Conservation (phyloP, 37 sponge, comb jelly and placozoan genomes). For the Cliona cf. orientalis region DNA sequence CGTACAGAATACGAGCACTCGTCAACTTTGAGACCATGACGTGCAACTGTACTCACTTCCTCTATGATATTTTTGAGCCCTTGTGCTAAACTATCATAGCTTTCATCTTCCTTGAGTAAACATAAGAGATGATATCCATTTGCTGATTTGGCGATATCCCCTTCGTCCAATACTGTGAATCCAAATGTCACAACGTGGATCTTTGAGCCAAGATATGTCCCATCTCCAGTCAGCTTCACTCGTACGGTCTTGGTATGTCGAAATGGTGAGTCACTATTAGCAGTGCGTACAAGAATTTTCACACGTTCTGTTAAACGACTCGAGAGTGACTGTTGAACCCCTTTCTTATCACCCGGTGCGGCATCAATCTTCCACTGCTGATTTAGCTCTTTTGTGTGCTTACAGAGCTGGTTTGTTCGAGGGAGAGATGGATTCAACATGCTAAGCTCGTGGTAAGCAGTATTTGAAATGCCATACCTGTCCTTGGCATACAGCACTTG, state of each 20-base stretch:
- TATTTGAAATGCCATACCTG: background rate
- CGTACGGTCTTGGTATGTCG: background rate
- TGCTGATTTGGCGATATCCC: background rate
- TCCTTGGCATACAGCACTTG: background rate
- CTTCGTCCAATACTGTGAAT: background rate
- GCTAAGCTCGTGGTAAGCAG: background rate
- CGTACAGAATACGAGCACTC: background rate
- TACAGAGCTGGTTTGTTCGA: background rate
- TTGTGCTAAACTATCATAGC: background rate
- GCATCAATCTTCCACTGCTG: background rate
- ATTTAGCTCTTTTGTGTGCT: background rate
- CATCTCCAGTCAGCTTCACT: slow-evolving; percentile 26
- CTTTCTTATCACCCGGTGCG: background rate
- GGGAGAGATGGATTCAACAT: background rate
- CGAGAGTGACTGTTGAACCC: background rate
- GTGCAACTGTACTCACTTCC: background rate
- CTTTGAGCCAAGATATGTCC: slow-evolving; percentile 1
- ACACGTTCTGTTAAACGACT: background rate
- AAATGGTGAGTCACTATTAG: background rate
- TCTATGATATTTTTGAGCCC: slow-evolving; percentile 1
- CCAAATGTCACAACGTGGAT: background rate
- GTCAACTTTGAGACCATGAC: background rate
- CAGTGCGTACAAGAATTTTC: background rate
- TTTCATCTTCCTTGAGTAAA: background rate
- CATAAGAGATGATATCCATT: background rate